Percentiles rank a stretch among this genome's conserved stretches.
These are phyloP conservation scores for Metaphire vulgaris DNA, from an alignment of 1,140 invertebrate genomes.

Conservation along the genomic window DNA sequence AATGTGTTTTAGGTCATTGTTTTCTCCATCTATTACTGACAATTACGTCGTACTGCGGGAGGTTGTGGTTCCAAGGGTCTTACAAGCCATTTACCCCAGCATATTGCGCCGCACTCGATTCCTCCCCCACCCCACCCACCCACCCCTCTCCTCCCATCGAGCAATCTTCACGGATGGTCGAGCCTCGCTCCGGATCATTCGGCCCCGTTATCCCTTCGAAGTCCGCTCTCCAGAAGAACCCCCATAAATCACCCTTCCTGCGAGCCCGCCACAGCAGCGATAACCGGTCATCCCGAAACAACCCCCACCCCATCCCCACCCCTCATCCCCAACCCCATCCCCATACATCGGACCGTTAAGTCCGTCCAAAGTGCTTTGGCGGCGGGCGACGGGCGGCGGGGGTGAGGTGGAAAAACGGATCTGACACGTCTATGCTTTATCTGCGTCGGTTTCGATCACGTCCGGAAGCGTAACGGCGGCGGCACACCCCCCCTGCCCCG, in stretches of 20 bases:
- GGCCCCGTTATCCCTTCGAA: not conserved
- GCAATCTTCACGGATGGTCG: not conserved
- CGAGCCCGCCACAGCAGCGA: too few relatives aligned
- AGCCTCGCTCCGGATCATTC: not conserved
- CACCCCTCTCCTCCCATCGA: too few relatives aligned
- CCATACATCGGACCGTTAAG: not conserved
- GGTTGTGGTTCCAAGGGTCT: too few relatives aligned
- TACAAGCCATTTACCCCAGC: not conserved
- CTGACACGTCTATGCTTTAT: not conserved
- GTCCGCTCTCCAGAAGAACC: too few relatives aligned
- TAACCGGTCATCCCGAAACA: not conserved
- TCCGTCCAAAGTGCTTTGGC: not conserved
- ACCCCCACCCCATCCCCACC: not conserved
- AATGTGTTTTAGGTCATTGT: too few relatives aligned
- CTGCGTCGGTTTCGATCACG: too few relatives aligned
- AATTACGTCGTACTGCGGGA: too few relatives aligned
- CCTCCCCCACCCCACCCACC: too few relatives aligned
- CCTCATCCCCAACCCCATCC: not conserved
- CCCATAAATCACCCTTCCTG: constrained; percentile 2
- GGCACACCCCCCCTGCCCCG: too few relatives aligned
- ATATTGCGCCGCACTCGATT: not conserved
- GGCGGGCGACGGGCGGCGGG: too few relatives aligned
- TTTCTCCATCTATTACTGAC: too few relatives aligned
- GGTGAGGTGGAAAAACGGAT: not conserved
- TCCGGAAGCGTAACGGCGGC: too few relatives aligned